Conservation (phyloP, 2,113 vertebrate species). For the Galemys pyrenaicus region DNA sequence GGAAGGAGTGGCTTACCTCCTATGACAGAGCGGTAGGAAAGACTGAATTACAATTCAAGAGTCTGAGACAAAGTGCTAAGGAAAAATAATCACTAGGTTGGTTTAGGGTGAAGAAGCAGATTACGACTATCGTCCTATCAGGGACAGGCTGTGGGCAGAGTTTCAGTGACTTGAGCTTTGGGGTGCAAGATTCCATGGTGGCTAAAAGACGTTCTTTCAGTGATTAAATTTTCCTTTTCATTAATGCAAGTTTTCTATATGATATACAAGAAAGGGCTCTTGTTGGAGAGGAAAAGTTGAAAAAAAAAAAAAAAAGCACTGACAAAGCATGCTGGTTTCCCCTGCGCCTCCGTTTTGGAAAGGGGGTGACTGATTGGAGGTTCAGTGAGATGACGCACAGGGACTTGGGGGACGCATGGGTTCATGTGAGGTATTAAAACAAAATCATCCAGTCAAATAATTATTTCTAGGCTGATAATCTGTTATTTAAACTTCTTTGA, state of each 20-base stretch:
- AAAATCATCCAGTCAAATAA: not conserved
- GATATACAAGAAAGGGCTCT: not conserved
- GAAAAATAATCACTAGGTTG: too few relatives aligned
- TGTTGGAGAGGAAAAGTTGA: not conserved
- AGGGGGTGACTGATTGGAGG: not conserved
- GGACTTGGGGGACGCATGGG: too few relatives aligned
- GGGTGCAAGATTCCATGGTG: not conserved
- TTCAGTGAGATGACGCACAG: too few relatives aligned
- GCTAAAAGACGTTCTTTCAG: not conserved
- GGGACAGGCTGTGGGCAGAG: too few relatives aligned
- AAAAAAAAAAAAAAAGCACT: not conserved
- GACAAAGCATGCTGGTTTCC: too few relatives aligned
- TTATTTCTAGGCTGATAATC: not conserved
- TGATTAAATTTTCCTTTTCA: not conserved
- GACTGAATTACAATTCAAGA: not conserved
- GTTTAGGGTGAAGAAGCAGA: not conserved
- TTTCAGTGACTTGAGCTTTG: not conserved
- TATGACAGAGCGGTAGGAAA: not conserved
- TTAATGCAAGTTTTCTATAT: not conserved
- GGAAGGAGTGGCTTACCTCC: not conserved
- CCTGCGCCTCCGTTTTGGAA: not conserved
- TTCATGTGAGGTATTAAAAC: not conserved
- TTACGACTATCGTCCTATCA: rapidly evolving
- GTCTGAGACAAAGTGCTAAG: not conserved
- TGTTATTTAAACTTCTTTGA: not conserved